Conservation (phyloP, 2,888 invertebrate genomes). For the Allophyes oxyacanthae region DNA sequence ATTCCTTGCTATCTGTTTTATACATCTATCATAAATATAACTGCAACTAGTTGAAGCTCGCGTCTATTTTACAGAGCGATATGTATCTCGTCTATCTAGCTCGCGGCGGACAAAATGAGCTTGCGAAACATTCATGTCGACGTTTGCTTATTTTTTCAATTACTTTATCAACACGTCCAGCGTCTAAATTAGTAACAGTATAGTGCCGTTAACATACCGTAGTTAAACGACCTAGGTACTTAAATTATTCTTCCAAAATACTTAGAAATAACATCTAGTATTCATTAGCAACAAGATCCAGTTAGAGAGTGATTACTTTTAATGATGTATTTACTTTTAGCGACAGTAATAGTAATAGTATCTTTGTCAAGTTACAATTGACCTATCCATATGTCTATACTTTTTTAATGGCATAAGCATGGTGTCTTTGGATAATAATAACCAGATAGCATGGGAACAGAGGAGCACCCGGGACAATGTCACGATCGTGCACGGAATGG, state of each 20-base stretch:
- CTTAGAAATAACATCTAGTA: not conserved
- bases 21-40: constrained; percentile 71
- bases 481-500: constrained; percentile 75
- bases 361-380: constrained; percentile 6
- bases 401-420: constrained; percentile 25
- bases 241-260: not conserved
- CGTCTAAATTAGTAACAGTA: no score
- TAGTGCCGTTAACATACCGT: no score
- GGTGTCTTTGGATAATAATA: constrained; percentile 69
- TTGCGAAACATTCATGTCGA: no score
- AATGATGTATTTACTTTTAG: not conserved
- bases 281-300: not conserved
- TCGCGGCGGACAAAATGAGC: no score
- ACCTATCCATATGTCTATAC: constrained; percentile 7
- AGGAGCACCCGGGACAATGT: constrained; percentile 66
- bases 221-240: no score
- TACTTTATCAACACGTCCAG: no score
- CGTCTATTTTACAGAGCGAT: constrained; percentile 17
- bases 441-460: constrained; percentile 71
- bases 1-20: constrained; percentile 69
- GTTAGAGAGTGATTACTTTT: not conserved
- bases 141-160: no score
- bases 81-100: no score
- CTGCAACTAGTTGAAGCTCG: constrained; percentile 53
- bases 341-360: no score